Evolutionary conservation across 2,113 vertebrate species (phyloP).

Genomic region (Cyprinodon variegatus): DNA sequence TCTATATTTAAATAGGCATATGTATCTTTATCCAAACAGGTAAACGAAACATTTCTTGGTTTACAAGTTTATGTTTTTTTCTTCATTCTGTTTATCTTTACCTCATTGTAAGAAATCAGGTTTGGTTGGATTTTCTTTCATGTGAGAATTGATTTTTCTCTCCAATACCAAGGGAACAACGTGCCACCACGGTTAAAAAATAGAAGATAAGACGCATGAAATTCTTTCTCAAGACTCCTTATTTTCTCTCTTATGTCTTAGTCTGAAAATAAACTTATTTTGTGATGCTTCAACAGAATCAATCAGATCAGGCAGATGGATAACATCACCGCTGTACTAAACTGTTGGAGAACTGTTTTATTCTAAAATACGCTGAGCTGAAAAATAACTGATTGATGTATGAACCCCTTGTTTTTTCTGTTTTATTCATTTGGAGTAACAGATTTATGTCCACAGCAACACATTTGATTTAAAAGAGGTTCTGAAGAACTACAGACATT

Average conservation of each 20-base stretch:
- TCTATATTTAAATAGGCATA: conserved; percentile 30
- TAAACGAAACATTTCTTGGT: background rate
- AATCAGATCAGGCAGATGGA: conserved; percentile 24
- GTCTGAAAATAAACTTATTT: conserved; percentile 57
- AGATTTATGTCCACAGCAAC: background rate
- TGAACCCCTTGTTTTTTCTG: background rate
- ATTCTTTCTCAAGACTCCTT: conserved; percentile 42
- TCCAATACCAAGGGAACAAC: conserved; percentile 38
- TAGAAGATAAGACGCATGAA: conserved; percentile 61
- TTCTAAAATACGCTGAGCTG: background rate
- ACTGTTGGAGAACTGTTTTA: conserved; percentile 9
- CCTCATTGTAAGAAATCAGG: conserved; percentile 39
- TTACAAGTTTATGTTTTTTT: conserved; percentile 4
- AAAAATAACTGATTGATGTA: background rate
- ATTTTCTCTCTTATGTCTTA: conserved; percentile 60
- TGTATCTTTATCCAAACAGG: conserved; percentile 27
- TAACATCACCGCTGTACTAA: conserved; percentile 16
- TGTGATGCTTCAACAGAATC: conserved; percentile 50
- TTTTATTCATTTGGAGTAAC: background rate
- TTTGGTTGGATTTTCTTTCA: conserved; percentile 57
- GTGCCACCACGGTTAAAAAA: conserved; percentile 49
- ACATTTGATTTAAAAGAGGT: background rate
- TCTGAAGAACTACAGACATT: background rate
- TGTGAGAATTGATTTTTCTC: conserved; percentile 64
- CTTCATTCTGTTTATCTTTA: conserved; percentile 7